These are phyloP conservation scores for Lepidothrix coronata DNA, from an alignment of 2,113 vertebrate species.

Conservation along the genomic window DNA sequence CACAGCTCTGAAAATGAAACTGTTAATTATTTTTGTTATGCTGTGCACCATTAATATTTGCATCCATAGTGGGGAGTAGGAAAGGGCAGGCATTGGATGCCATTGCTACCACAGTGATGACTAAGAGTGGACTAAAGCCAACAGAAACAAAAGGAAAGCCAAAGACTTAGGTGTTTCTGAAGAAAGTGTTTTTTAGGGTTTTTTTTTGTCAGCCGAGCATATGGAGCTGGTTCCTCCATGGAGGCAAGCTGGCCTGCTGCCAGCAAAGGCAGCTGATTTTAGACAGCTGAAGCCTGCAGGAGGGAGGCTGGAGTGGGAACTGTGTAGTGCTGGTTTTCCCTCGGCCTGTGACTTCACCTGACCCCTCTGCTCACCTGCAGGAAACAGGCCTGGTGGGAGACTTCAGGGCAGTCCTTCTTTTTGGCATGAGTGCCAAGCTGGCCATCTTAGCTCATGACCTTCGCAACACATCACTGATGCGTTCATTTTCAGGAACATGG, in stretches of 20 bases:
- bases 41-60: neutral
- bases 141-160: neutral
- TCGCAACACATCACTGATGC: fast-evolving
- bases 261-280: neutral
- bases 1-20: neutral
- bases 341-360: neutral
- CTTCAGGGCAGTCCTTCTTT: neutral
- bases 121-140: neutral
- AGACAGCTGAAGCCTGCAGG: neutral
- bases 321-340: neutral
- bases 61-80: neutral
- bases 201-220: neutral
- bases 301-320: neutral
- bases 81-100: neutral
- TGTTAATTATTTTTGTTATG: neutral
- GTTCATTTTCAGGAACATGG: neutral
- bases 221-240: neutral
- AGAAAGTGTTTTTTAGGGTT: neutral
- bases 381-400: neutral
- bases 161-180: neutral
- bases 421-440: neutral
- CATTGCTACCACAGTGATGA: neutral
- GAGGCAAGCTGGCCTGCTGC: neutral
- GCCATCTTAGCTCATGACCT: neutral
- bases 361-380: neutral